Conservation (phyloP, 2,113 vertebrate species). For the Cettia cetti region DNA sequence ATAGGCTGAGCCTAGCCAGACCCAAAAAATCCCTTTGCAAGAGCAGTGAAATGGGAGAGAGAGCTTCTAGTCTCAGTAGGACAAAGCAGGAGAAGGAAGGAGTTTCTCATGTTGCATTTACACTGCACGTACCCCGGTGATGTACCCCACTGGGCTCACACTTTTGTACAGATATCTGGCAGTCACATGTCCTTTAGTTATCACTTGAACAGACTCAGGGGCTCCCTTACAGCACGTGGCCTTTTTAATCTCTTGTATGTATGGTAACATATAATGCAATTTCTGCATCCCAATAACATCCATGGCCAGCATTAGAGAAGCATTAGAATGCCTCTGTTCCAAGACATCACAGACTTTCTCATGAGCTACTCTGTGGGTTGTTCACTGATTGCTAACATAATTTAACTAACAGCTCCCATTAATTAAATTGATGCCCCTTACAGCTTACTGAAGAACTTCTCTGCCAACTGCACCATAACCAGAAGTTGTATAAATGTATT, state of each 20-base stretch:
- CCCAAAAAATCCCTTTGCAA: neutral
- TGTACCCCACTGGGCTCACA: neutral
- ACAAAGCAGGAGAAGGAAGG: neutral
- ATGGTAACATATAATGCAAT: neutral
- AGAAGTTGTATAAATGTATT: slow-evolving; percentile 65
- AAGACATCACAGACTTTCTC: neutral
- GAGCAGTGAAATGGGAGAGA: neutral
- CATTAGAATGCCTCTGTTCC: neutral
- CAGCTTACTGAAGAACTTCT: slow-evolving; percentile 30
- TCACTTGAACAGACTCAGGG: neutral
- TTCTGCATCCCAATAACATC: neutral
- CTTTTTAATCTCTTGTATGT: neutral
- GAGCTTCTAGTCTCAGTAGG: neutral
- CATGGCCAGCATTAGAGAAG: neutral
- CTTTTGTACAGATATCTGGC: neutral
- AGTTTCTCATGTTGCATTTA: neutral
- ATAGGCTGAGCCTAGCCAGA: neutral
- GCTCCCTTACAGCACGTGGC: neutral
- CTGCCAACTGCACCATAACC: slow-evolving; percentile 22
- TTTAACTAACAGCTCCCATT: slow-evolving; percentile 44
- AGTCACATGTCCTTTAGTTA: neutral
- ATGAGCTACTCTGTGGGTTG: slow-evolving; percentile 7
- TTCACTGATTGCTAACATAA: slow-evolving; percentile 22
- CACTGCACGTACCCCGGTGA: neutral
- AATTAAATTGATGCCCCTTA: slow-evolving; percentile 10